Evolutionary conservation across 2,888 invertebrate species (phyloP), one percentile per base, ranked within the genome.

Genomic region (Melanchra persicariae): DNA sequence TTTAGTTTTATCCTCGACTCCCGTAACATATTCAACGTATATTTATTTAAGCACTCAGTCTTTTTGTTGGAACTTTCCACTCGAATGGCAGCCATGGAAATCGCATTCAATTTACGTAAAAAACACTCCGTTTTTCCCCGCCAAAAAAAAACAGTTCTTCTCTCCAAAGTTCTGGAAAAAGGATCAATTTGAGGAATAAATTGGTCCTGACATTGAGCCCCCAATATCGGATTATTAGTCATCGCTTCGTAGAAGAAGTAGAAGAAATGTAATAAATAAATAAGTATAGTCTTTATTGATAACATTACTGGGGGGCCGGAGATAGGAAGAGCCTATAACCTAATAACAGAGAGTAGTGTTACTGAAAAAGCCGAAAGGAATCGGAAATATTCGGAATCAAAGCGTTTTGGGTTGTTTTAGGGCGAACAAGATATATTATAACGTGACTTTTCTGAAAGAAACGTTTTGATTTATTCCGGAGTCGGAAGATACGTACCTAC

Each of bases 231-330:
- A 72, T 79, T 77, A 72, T 57, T 73, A 66, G 65, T 62, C 76
- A 61, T 73, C 65, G 60, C 65, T 65, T 4, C 8, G 30, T 47
- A 47, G n/a, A 73, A 77, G 47, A 61, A 68, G 59, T 17, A 47
- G 12, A 40, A 54, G 54, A 54, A 54, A 54, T 17, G 54, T 30
- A 54, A 54, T 54, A 54, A 54, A 60, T 71, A 71, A 72, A 65
- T 78, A 77, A 77, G 77, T 70, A 70, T 52, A 77, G 43, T 55
- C 65, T 74, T 51, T 55, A 78, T 82, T 79, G 81, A 82, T 76
- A 61, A 60, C 43, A 76, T 82, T 79, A 79, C 76, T 63, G 64
- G 47, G 0, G 40, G 40, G 37, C 24, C 45, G 63, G n/a, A 76
- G 59, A 77, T 77, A 58, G 78, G 70, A 49, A 51, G 52, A 62